These are phyloP conservation scores for Rhincodon typus DNA, from an alignment of 2,797 vertebrate genomes.

Conservation along the genomic window DNA sequence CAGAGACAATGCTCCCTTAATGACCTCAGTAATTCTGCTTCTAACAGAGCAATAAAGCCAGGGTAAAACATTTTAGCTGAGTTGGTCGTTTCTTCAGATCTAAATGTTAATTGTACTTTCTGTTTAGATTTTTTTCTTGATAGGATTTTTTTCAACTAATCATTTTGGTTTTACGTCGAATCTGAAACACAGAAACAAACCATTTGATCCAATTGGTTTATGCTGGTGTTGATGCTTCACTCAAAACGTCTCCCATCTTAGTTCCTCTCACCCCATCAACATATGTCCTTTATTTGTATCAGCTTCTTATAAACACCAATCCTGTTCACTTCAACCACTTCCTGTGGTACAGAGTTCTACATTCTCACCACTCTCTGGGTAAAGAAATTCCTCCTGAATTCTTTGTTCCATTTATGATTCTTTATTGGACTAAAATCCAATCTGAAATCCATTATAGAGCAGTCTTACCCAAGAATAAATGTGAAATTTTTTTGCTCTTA, in stretches of 20 bases:
- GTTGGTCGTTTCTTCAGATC: conserved; percentile 51
- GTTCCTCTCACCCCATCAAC: background rate
- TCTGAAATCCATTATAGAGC: background rate
- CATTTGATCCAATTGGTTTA: background rate
- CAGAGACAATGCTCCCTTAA: conserved; percentile 91
- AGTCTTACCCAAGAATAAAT: background rate
- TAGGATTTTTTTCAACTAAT: background rate
- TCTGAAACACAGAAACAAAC: background rate
- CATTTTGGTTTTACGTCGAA: background rate
- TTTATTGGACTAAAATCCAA: background rate
- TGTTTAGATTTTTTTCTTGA: conserved; percentile 46
- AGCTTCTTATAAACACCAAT: background rate
- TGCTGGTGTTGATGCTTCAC: background rate
- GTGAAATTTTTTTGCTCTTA: background rate
- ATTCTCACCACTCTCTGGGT: background rate
- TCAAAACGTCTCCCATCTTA: background rate
- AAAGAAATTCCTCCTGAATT: background rate
- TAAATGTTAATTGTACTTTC: conserved; percentile 43
- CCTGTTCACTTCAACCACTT: background rate
- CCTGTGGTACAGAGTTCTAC: background rate
- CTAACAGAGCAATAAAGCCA: conserved; percentile 74
- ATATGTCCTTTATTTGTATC: background rate
- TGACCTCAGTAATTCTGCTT: conserved; percentile 88
- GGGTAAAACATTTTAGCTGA: conserved; percentile 63
- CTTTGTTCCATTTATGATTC: background rate